Conservation (phyloP, 2,888 invertebrate genomes). For the Ochlodes sylvanus region DNA sequence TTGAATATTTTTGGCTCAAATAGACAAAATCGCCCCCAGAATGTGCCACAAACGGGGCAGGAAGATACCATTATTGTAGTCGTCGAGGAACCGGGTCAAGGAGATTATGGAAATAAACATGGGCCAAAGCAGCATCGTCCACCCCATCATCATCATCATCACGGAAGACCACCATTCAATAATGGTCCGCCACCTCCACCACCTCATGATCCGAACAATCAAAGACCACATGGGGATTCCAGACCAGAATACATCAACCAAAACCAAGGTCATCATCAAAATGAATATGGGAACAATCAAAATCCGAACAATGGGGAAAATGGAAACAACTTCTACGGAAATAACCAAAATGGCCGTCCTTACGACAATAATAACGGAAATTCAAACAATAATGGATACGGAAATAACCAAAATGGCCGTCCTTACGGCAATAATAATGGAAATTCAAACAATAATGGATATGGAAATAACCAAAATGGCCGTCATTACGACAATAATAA, state of each 20-base stretch:
- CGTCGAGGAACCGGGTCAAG: constrained; percentile 31
- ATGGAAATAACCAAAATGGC: too few species aligned
- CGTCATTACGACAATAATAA: too few species aligned
- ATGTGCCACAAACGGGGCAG: constrained; percentile 49
- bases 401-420: constrained; percentile 19
- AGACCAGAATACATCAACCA: constrained; percentile 27
- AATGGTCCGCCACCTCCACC: background rate
- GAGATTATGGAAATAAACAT: constrained; percentile 3
- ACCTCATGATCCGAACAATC: constrained; percentile 15
- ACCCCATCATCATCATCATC: constrained; percentile 31
- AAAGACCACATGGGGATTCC: constrained; percentile 14
- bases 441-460: constrained; percentile 30
- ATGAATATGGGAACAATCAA: constrained; percentile 31
- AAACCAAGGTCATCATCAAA: constrained; percentile 23
- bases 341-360: constrained; percentile 17
- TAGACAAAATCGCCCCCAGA: constrained; percentile 42
- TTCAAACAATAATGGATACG: constrained; percentile 32
- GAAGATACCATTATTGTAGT: constrained; percentile 41
- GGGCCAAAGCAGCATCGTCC: constrained; percentile 27
- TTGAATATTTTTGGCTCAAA: constrained; percentile 48
- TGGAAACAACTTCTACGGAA: constrained; percentile 25
- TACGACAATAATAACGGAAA: constrained; percentile 15
- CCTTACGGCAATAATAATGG: constrained; percentile 9
- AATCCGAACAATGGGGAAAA: constrained; percentile 36
- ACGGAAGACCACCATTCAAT: background rate